A percentile compares a stretch with the other conserved stretches of the same genome.
Evolutionary conservation across 2,888 invertebrate genomes (phyloP).

Genomic region (Anorthoa munda): DNA sequence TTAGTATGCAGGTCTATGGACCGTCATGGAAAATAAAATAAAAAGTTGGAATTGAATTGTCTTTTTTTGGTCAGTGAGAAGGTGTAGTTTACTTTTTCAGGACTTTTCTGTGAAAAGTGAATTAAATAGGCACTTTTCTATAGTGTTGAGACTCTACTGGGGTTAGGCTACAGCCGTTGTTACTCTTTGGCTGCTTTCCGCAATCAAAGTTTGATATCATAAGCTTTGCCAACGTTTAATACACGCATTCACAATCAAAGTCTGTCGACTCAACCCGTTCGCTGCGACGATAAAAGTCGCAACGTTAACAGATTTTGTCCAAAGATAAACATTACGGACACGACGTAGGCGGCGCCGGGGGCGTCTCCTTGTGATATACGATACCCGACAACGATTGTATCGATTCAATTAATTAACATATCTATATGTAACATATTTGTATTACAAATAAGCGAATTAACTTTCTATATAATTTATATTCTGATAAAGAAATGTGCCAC

Average conservation of each 20-base stretch:
- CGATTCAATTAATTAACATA: slow-evolving; percentile 81
- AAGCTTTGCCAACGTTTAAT: slow-evolving; percentile 12
- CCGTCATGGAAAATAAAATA: slow-evolving; percentile 74
- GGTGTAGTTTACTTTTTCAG: slow-evolving; percentile 1
- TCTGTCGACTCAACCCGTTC: slow-evolving; percentile 63
- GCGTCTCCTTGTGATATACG: slow-evolving; percentile 79
- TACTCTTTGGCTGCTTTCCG: neutral
- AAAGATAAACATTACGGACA: slow-evolving; percentile 80
- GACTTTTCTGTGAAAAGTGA: neutral
- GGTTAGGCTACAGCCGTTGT: neutral
- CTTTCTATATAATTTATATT: slow-evolving; percentile 65
- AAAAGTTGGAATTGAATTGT: slow-evolving; percentile 69
- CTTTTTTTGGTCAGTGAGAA: slow-evolving; percentile 49
- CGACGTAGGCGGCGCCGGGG: slow-evolving; percentile 83
- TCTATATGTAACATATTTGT: slow-evolving; percentile 71
- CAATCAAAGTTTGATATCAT: neutral
- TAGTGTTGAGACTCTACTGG: too few relatives aligned
- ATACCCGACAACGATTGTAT: slow-evolving; percentile 69
- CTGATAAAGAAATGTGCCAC: slow-evolving; percentile 18
- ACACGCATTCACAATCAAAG: slow-evolving; percentile 39
- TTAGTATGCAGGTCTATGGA: slow-evolving; percentile 79
- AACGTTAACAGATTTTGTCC: slow-evolving; percentile 73
- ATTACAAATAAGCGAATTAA: slow-evolving; percentile 61
- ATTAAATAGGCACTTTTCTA: neutral
- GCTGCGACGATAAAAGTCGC: slow-evolving; percentile 65